Conservation (phyloP, 2,888 invertebrate genomes). For the Cryptus armator region DNA sequence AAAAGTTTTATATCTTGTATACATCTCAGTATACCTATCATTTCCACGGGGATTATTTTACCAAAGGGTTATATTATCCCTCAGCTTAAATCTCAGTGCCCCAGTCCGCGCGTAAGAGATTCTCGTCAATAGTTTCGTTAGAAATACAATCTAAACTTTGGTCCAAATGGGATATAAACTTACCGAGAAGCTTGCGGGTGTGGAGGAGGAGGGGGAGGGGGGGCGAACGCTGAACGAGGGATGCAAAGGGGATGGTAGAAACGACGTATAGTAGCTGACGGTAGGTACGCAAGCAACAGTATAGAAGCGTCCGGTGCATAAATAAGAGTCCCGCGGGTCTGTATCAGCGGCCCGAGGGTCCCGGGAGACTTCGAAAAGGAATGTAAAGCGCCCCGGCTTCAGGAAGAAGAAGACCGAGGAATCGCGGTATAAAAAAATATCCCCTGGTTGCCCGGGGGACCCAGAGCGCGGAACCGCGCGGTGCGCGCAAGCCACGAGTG, state of each 20-base stretch:
- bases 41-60: background rate
- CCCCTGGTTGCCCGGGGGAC: conserved; percentile 52
- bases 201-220: conserved; percentile 1
- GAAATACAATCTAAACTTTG: conserved; percentile 43
- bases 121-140: conserved; percentile 13
- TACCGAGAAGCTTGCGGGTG: conserved; percentile 52
- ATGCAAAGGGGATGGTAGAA: conserved; percentile 5
- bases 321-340: conserved; percentile 70
- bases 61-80: background rate
- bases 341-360: conserved; percentile 72
- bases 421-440: conserved; percentile 75
- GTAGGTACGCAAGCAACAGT: conserved; percentile 41
- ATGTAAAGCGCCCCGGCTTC: conserved; percentile 79
- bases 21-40: too few species aligned
- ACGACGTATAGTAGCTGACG: conserved; percentile 51
- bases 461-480: conserved; percentile 63
- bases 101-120: background rate
- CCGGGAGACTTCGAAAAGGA: conserved; percentile 78
- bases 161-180: conserved; percentile 58
- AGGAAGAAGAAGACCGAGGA: conserved; percentile 71
- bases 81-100: background rate
- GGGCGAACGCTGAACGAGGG: background rate
- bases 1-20: too few species aligned
- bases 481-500: conserved; percentile 66
- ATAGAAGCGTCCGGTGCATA: conserved; percentile 69